Evolutionary conservation across 2,888 invertebrate genomes (phyloP).

Genomic region (Frankliniella intonsa): DNA sequence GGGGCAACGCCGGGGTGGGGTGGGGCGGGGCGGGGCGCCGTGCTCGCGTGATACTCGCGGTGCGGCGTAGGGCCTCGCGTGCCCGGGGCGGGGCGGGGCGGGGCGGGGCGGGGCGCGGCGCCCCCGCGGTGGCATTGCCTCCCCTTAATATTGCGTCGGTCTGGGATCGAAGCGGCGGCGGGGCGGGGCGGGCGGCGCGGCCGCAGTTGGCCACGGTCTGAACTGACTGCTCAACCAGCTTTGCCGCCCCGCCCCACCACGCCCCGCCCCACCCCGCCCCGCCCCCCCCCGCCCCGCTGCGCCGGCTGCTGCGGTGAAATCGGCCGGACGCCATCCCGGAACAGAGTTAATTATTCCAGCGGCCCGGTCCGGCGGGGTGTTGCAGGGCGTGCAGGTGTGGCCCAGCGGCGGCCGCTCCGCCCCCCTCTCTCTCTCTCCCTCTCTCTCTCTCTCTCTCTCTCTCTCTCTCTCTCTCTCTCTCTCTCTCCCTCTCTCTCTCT

Average conservation of each 20-base stretch:
- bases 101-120: neutral
- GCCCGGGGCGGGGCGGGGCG: neutral
- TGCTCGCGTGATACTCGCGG: neutral
- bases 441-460: constrained; percentile 38
- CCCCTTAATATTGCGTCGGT: neutral
- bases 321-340: no score
- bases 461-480: constrained; percentile 29
- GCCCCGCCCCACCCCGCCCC: no score
- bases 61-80: neutral
- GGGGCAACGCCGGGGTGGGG: no score
- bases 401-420: constrained; percentile 36
- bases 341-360: no score
- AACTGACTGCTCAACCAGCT: no score
- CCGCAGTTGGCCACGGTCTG: no score
- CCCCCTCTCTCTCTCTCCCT: constrained; percentile 31
- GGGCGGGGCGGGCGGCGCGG: no score
- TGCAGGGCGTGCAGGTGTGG: constrained; percentile 28
- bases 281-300: no score
- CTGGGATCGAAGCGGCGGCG: neutral
- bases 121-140: neutral
- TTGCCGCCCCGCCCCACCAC: no score
- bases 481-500: constrained; percentile 35
- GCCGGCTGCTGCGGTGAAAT: no score
- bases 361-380: no score
- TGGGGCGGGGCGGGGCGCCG: neutral